Evolutionary conservation across 1,140 invertebrate species (phyloP), one percentile per base, ranked within the genome.

Genomic region (Plodia interpunctella): DNA sequence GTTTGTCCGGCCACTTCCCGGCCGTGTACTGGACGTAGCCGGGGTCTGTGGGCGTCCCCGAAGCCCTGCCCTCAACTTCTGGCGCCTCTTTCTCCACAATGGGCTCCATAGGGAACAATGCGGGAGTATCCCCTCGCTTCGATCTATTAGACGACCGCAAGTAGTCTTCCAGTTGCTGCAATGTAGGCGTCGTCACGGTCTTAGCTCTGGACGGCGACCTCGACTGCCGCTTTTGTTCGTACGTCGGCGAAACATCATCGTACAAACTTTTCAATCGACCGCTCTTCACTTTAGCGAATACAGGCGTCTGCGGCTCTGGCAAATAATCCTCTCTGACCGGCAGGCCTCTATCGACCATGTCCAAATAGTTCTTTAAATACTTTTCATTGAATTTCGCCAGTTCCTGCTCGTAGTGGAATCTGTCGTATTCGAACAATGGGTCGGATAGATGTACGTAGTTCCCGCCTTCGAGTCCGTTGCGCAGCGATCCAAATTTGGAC

Each of bases 11-110:
- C 93, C 94, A 94, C 60, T 92, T 91, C 63, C 91, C 92, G 1
- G 92, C 93, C 10, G 93, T 92, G 64, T 94, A 94, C 74, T 93
- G 92, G 0, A 94, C 94, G 62, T 92, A 94, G 38, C 94, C 94
- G 0, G 93, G 93, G 72, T 94, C 93, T 0, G 90, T 92, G 0
- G 93, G 92, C 11, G 92, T 92, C 0, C 92, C 92, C 4, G 78
- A 93, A 57, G 90, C 87, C 62, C 87, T 65, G 0, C 81, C 86
- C 6, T 85, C 74, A 35, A 60, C 59, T 5, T 87, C 83, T 0
- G 61, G 59, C 0, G 62, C 73, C 51, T 81, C 74, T 54, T 83
- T 88, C 83, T 83, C 89, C 71, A 73, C 81, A 80, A 74, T 90
- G 69, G 66, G 87, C 72, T 75, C 85, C 83, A 89, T 87, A 0